Evolutionary conservation across 2,888 invertebrate species (phyloP).

Genomic region (Cremastinae sp.): DNA sequence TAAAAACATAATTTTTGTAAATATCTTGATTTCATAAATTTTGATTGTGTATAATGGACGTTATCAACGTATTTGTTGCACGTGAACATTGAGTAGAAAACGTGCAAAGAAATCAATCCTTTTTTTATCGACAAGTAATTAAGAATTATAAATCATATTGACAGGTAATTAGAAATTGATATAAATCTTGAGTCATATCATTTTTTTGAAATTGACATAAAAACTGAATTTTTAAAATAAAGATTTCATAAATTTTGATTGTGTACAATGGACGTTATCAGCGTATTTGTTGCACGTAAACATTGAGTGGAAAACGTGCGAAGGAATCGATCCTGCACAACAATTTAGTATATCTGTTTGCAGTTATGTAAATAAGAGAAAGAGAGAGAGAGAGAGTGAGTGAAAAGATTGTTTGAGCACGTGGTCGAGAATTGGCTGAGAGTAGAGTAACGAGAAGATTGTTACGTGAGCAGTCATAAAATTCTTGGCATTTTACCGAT

Average conservation of each 20-base stretch:
- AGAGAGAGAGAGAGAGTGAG: constrained; percentile 1
- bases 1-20: no score
- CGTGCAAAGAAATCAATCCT: constrained; percentile 49
- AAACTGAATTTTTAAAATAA: no score
- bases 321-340: constrained; percentile 62
- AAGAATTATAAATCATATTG: neutral
- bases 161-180: no score
- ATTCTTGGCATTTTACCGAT: constrained; percentile 64
- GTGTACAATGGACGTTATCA: neutral
- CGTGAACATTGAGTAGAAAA: constrained; percentile 34
- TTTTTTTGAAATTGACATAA: no score
- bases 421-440: constrained; percentile 25
- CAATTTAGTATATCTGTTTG: constrained; percentile 57
- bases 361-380: constrained; percentile 29
- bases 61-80: neutral
- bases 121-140: no score
- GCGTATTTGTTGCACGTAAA: constrained; percentile 5
- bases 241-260: no score
- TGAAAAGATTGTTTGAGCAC: constrained; percentile 17
- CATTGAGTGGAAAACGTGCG: constrained; percentile 32
- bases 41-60: no score
- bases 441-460: constrained; percentile 19
- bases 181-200: no score
- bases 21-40: no score
- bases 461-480: constrained; percentile 59